These are phyloP conservation scores for Eledone cirrhosa DNA, from an alignment of 2,888 invertebrate genomes.

Conservation along the genomic window DNA sequence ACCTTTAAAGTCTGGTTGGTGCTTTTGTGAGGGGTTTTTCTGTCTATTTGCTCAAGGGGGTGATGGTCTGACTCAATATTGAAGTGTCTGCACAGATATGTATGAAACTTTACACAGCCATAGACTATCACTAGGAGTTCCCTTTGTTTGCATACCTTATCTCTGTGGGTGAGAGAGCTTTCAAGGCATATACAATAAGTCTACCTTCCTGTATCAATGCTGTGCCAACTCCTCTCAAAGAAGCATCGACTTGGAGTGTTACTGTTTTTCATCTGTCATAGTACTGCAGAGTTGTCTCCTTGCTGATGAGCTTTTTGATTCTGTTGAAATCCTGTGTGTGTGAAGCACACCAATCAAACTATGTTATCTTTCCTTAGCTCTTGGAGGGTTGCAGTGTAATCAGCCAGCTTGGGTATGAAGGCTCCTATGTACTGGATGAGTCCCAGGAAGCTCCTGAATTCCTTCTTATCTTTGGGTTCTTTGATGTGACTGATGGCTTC, in stretches of 20 bases:
- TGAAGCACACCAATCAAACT: too few relatives aligned
- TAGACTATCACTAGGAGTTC: constrained; percentile 41
- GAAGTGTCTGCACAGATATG: constrained; percentile 39
- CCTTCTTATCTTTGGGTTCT: too few relatives aligned
- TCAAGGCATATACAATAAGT: constrained; percentile 45
- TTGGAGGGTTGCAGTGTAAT: too few relatives aligned
- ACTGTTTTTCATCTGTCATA: constrained; percentile 34
- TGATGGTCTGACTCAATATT: constrained; percentile 45
- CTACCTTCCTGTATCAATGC: constrained; percentile 41
- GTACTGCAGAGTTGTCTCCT: constrained; percentile 21
- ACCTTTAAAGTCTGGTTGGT: constrained; percentile 34
- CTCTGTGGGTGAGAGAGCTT: constrained; percentile 43
- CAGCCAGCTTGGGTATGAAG: too few relatives aligned
- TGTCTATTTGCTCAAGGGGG: constrained; percentile 37
- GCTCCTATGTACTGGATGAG: too few relatives aligned
- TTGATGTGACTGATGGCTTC: too few relatives aligned
- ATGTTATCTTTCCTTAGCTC: too few relatives aligned
- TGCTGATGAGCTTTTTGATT: constrained; percentile 28
- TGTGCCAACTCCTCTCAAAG: constrained; percentile 42
- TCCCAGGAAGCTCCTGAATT: too few relatives aligned
- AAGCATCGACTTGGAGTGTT: constrained; percentile 41
- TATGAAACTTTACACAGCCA: constrained; percentile 42
- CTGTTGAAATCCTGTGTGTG: constrained; percentile 15
- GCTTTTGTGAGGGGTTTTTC: constrained; percentile 20
- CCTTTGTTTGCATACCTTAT: constrained; percentile 42